phyloP scores from a whole-genome alignment of 2,888 invertebrate species.

The Erebia ligea region DNA sequence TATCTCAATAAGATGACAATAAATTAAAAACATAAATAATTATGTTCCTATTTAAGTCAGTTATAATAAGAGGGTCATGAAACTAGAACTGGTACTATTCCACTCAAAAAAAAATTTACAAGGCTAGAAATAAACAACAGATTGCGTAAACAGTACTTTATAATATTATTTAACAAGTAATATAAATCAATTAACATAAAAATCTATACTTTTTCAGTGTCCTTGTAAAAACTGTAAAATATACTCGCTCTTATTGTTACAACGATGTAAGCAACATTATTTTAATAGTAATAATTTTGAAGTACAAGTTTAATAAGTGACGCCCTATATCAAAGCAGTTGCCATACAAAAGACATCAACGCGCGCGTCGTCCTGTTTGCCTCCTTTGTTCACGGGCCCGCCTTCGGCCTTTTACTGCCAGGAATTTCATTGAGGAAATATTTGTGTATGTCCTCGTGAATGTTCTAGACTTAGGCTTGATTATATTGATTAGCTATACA shows the following conservation, averaged over 20 bases:
- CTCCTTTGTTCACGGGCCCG: constrained; percentile 30
- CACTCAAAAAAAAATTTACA: background rate
- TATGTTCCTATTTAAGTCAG: too few relatives aligned
- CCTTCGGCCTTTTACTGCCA: constrained; percentile 29
- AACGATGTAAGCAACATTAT: background rate
- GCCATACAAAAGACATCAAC: constrained; percentile 53
- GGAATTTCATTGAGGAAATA: constrained; percentile 30
- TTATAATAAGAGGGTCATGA: too few relatives aligned
- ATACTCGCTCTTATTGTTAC: constrained; percentile 8
- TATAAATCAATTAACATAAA: constrained; percentile 1
- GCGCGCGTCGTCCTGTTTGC: constrained; percentile 34
- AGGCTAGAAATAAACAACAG: background rate
- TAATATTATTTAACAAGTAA: background rate
- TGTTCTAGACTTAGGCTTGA: constrained; percentile 15
- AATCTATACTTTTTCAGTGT: background rate
- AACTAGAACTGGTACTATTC: background rate
- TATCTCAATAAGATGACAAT: too few relatives aligned
- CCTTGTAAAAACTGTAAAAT: constrained; percentile 14
- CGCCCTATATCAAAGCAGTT: constrained; percentile 18
- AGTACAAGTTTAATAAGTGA: constrained; percentile 1
- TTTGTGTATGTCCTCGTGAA: constrained; percentile 15
- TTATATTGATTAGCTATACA: background rate
- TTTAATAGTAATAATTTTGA: background rate
- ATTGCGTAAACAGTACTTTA: background rate
- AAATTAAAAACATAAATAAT: too few relatives aligned